These are phyloP conservation scores for Petrocephalus microphthalmus DNA, from an alignment of 2,113 vertebrate species.

Conservation along the genomic window DNA sequence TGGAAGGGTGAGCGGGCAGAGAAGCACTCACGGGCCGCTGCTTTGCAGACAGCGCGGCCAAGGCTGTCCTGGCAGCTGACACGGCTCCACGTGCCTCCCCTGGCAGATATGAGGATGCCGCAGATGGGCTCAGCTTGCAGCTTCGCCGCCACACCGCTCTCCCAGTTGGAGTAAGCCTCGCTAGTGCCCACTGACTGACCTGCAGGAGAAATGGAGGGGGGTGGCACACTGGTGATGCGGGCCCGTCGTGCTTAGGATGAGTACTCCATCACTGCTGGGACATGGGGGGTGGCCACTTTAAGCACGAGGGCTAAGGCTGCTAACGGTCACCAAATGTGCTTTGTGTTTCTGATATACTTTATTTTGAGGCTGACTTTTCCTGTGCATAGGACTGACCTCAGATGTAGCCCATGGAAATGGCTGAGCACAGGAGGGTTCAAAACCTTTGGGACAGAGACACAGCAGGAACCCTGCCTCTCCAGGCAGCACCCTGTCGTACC, in stretches of 20 bases:
- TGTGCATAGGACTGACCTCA: background rate
- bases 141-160: constrained; percentile 39
- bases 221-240: background rate
- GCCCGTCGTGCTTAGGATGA: background rate
- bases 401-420: background rate
- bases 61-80: constrained; percentile 63
- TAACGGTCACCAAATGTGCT: background rate
- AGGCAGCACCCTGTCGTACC: constrained; percentile 51
- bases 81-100: constrained; percentile 73
- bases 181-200: constrained; percentile 34
- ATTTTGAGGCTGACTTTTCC: background rate
- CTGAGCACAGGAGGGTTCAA: background rate
- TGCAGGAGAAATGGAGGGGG: background rate
- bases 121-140: constrained; percentile 59
- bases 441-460: background rate
- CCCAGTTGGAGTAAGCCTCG: constrained; percentile 70
- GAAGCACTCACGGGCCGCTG: constrained; percentile 61
- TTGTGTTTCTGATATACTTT: background rate
- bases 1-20: background rate
- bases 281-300: background rate
- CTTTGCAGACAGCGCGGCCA: constrained; percentile 70
- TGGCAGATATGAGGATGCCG: constrained; percentile 60
- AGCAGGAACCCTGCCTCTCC: background rate
- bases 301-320: background rate
- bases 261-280: background rate